Evolutionary conservation across 2,113 vertebrate genomes (phyloP).

Genomic region (Beaufortia kweichowensis): DNA sequence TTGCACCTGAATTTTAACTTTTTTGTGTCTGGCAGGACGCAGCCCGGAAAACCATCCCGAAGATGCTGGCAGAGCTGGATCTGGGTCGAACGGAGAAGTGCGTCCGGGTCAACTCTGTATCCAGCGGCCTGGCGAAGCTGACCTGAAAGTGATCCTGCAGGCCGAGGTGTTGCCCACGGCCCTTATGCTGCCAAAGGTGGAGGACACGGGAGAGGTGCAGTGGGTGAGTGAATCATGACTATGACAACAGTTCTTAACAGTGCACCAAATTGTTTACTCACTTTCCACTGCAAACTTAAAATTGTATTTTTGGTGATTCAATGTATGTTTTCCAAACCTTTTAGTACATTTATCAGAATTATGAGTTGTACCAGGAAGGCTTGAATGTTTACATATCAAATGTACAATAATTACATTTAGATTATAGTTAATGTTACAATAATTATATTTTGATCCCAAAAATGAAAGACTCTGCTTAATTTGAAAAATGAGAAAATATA

Average conservation of each 20-base stretch:
- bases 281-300: no score
- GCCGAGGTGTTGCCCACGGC: slow-evolving; percentile 85
- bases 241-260: background rate
- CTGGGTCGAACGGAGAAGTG: slow-evolving; percentile 88
- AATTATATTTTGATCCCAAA: background rate
- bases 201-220: slow-evolving; percentile 82
- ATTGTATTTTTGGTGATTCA: no score
- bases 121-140: slow-evolving; percentile 88
- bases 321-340: background rate
- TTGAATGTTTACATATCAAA: background rate
- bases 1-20: background rate
- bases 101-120: slow-evolving; percentile 91
- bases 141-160: slow-evolving; percentile 82
- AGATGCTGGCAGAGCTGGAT: slow-evolving; percentile 82
- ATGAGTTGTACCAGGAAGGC: background rate
- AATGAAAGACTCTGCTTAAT: slow-evolving; percentile 38
- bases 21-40: slow-evolving; percentile 72
- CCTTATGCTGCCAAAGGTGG: slow-evolving; percentile 95
- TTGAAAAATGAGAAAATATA: slow-evolving; percentile 52
- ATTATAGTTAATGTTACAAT: slow-evolving; percentile 19
- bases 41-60: slow-evolving; percentile 82
- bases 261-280: no score
- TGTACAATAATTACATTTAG: background rate
- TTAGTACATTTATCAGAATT: background rate
- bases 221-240: slow-evolving; percentile 80